Evolutionary conservation across 1,140 invertebrate species (phyloP).

Genomic region (Brachionus paranguensis): DNA sequence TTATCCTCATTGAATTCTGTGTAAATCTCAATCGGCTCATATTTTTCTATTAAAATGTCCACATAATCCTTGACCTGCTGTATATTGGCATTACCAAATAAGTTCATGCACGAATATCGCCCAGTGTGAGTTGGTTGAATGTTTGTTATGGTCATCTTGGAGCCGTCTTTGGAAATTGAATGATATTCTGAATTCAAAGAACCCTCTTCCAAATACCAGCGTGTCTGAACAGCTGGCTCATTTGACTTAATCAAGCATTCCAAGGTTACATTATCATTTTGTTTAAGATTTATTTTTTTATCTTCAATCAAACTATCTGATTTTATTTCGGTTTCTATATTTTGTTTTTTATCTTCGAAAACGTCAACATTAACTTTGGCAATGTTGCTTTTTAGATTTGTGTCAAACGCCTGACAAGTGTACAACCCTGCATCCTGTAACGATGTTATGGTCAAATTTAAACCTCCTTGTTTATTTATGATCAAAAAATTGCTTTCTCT

Average conservation of each 20-base stretch:
- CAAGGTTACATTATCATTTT: not conserved
- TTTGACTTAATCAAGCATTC: not conserved
- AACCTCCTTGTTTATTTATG: not conserved
- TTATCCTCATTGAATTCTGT: not conserved
- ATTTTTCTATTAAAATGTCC: not conserved
- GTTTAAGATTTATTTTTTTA: not conserved
- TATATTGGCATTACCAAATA: not conserved
- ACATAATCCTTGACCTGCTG: not conserved
- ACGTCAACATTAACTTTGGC: not conserved
- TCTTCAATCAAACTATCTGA: not conserved
- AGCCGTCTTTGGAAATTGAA: not conserved
- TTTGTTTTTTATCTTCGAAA: not conserved
- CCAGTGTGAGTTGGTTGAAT: constrained; percentile 5
- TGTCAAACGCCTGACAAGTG: constrained; percentile 10
- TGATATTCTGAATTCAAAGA: not conserved
- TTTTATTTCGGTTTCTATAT: not conserved
- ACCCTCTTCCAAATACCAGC: not conserved
- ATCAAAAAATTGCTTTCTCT: not conserved
- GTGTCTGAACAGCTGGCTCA: not conserved
- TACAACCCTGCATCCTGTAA: not conserved
- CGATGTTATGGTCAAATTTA: not conserved
- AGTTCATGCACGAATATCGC: not conserved
- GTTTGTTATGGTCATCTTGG: not conserved
- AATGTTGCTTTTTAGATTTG: not conserved
- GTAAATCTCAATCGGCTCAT: not conserved